Base-by-base conservation (phyloP, 2,888 invertebrate species). In the Tenthredo mesomela region DNA sequence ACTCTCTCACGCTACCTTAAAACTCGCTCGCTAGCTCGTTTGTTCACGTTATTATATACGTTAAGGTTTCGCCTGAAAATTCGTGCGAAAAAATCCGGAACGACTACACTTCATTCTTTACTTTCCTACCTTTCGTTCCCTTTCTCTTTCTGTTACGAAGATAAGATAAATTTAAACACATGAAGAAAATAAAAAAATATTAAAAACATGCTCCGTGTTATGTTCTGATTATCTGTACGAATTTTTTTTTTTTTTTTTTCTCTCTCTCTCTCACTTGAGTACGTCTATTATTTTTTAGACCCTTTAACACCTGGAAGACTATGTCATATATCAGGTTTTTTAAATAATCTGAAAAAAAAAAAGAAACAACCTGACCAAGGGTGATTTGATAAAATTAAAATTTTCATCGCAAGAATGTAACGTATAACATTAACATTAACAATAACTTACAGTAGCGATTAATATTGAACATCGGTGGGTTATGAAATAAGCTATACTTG, bases 401-500 rank as follows among this genome's bases (percentile, higher is more conserved):
- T n/a, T 43, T 4, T 5, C 9, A 43, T 40, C 40, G 71, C 71
- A 43, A 73, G 21, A 43, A 73, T 73, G 71, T 29, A 73, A 73
- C 71, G 43, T 73, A 15, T 29, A 18, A 15, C 6, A 37, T 75
- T 29, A 18, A 15, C 6, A 37, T 75, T 25, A 47, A 25, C 40
- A 6, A 47, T 75, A 75, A 75, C 5, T 21, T n/a, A 50, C 29
- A 15, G 7, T 33, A 21, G 54, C 25, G 29, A 77, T 77, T 33
- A 29, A 77, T 77, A 9, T 33, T 0, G 0, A 61, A 67, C 25
- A 29, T 82, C 43, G 67, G 70, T 50, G 25, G 61, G 37, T 40
- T 58, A 47, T 82, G n/a, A n/a, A 33, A 67, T n/a, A 82, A 82
- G 80, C 80, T 80, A 21, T 77, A 50, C 47, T 82, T 82, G 82